These are phyloP conservation scores for Poecilia gillii DNA, from an alignment of 2,797 vertebrate species.

Conservation along the genomic window DNA sequence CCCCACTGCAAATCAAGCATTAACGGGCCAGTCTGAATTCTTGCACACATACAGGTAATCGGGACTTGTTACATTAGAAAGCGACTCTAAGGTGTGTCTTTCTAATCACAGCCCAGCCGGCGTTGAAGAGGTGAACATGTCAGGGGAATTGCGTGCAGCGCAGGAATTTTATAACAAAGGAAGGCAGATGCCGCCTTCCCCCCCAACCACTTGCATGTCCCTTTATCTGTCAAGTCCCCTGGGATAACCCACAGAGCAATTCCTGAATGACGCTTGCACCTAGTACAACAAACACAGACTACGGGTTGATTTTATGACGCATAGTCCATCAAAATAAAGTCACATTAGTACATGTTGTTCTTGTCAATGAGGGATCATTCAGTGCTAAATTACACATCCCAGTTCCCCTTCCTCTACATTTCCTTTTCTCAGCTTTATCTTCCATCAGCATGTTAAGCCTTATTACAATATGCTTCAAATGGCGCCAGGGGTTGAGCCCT, in stretches of 20 bases:
- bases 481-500: slow-evolving; percentile 66
- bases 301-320: slow-evolving; percentile 28
- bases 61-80: slow-evolving; percentile 24
- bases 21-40: slow-evolving; percentile 68
- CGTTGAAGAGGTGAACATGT: slow-evolving; percentile 66
- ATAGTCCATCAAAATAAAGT: slow-evolving; percentile 30
- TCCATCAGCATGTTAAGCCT: slow-evolving; percentile 70
- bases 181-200: slow-evolving; percentile 64
- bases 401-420: slow-evolving; percentile 67
- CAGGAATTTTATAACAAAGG: slow-evolving; percentile 76
- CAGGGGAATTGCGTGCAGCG: slow-evolving; percentile 75
- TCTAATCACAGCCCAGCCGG: slow-evolving; percentile 53
- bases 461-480: slow-evolving; percentile 72
- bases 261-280: slow-evolving; percentile 27
- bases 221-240: slow-evolving; percentile 63
- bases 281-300: slow-evolving; percentile 20
- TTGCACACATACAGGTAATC: slow-evolving; percentile 45
- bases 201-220: slow-evolving; percentile 43
- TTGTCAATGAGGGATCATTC: slow-evolving; percentile 60
- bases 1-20: slow-evolving; percentile 48
- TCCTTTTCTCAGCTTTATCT: slow-evolving; percentile 73
- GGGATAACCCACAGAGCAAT: slow-evolving; percentile 50
- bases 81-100: slow-evolving; percentile 51
- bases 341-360: slow-evolving; percentile 29
- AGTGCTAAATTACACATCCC: slow-evolving; percentile 61